Evolutionary conservation across 2,888 invertebrate genomes (phyloP), one percentile per base, ranked within the genome.

Genomic region (Tenthredo amoena): DNA sequence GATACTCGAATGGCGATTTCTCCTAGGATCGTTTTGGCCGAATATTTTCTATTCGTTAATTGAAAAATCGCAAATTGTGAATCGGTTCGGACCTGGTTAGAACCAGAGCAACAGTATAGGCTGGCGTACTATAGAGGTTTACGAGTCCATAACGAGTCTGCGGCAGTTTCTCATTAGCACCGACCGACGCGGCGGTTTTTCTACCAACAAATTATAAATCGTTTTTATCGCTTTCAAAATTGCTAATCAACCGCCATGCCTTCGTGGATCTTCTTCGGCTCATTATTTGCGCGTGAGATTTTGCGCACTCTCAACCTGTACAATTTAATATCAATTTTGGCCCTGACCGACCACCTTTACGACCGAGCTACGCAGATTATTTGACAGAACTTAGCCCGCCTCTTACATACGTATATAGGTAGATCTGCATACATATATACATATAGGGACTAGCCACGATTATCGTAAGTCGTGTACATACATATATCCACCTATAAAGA

Each of bases 141-240:
- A 83, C 83, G 83, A 83, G 83, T 83, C 50, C 83, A 86, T 90
- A 89, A 90, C 88, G 88, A 89, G 88, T 68, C 83, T 87, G 86
- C 86, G 86, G 88, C 89, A 89, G 91, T 91, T 91, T 90, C 90
- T 91, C 91, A 91, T 91, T 91, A 91, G 91, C 89, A 88, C 90
- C 85, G 88, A 26, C 71, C 68, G 68, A 81, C 68, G 83, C 83
- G 65, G 47, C 50, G 43, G 90, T 91, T 89, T 90, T 90, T 90
- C 89, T 87, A 86, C 86, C 87, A 83, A 34, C 87, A 89, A 90
- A 91, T 91, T 91, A 91, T 89, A 88, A 91, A 91, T 90, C 88
- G 89, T 90, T 91, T 91, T 91, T 90, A 91, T 91, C 89, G 89
- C 89, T 90, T 89, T 88, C 88, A 90, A 91, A 91, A 91, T 91